Conservation (phyloP, 1,140 invertebrate species). For the Drosophila athabasca region DNA sequence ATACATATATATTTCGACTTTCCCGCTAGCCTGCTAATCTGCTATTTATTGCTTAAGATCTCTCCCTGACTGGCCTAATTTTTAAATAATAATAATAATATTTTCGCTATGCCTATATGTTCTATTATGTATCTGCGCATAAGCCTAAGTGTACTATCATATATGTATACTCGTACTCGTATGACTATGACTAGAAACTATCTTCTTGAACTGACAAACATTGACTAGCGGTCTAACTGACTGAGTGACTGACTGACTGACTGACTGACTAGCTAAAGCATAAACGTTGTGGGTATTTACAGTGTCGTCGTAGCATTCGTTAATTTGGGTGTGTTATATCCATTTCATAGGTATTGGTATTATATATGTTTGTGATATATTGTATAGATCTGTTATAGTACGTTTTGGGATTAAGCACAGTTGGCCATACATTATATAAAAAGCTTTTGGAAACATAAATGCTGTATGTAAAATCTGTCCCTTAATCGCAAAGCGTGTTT, state of each 20-base stretch:
- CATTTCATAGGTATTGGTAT: constrained; percentile 13
- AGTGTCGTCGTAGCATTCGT: constrained; percentile 56
- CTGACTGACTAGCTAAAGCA: constrained; percentile 44
- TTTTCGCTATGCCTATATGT: constrained; percentile 31
- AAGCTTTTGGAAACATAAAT: constrained; percentile 49
- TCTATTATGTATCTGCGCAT: constrained; percentile 19
- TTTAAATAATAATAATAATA: constrained; percentile 41
- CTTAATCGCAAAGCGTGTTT: constrained; percentile 63
- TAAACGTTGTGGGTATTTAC: constrained; percentile 68
- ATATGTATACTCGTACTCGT: not conserved
- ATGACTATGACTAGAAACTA: constrained; percentile 55
- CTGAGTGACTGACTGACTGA: constrained; percentile 22
- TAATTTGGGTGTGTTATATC: constrained; percentile 28
- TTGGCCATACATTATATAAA: constrained; percentile 51
- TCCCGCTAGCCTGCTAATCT: constrained; percentile 35
- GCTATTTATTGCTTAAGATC: constrained; percentile 57
- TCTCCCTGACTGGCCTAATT: constrained; percentile 55
- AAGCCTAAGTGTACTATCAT: not conserved
- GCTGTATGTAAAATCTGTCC: constrained; percentile 48
- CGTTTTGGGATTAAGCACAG: constrained; percentile 49
- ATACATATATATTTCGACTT: constrained; percentile 12
- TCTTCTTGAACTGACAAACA: constrained; percentile 45
- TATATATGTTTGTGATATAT: constrained; percentile 20
- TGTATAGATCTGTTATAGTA: constrained; percentile 18
- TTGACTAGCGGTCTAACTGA: constrained; percentile 33